Percentiles rank a stretch among this genome's conserved stretches.
These are phyloP conservation scores for Empis livida DNA, from an alignment of 2,888 invertebrate species.

Conservation along the genomic window DNA sequence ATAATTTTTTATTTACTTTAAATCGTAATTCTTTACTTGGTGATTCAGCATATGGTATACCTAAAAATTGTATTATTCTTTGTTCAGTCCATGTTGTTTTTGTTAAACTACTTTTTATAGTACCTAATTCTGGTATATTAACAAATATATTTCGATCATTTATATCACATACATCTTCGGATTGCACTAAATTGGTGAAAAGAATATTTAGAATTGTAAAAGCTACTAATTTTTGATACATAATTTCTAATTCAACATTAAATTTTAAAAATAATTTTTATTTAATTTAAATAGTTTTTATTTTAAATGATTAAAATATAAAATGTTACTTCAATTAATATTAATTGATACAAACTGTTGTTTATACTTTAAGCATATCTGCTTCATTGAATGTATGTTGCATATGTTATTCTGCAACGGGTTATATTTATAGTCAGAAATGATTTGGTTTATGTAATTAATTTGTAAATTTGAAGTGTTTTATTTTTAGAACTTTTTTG, in stretches of 20 bases:
- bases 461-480: no score
- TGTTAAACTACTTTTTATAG: conserved; percentile 21
- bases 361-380: no score
- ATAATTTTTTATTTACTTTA: conserved; percentile 17
- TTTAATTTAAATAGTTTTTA: neutral
- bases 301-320: neutral
- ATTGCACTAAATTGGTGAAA: no score
- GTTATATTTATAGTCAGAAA: no score
- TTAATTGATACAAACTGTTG: no score
- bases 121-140: conserved; percentile 21
- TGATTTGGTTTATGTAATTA: no score
- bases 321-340: neutral
- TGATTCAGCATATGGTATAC: conserved; percentile 32
- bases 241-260: neutral
- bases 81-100: conserved; percentile 25
- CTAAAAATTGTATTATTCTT: conserved; percentile 28
- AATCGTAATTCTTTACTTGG: conserved; percentile 24
- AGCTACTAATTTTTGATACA: neutral
- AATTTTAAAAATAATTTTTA: neutral
- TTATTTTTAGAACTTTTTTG: no score
- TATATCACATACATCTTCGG: no score
- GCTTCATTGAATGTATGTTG: no score
- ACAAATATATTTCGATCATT: conserved; percentile 7
- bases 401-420: no score
- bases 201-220: neutral